Percentiles rank a stretch among this genome's conserved stretches.
Conservation (phyloP, 1,140 invertebrate genomes). For the Drosophila takahashii region DNA sequence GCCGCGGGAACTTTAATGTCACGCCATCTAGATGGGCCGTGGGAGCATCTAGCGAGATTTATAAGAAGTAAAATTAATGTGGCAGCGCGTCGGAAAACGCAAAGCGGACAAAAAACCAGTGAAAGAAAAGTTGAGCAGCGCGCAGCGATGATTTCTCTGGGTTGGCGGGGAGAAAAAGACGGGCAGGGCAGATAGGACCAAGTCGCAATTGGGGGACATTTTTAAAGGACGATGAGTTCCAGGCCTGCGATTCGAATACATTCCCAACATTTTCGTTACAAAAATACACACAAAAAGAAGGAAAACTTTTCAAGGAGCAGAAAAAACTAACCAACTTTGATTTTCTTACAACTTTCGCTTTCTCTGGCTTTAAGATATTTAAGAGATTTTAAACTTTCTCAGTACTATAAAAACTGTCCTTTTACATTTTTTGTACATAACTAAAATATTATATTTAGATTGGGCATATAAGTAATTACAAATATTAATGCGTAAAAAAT, state of each 20-base stretch:
- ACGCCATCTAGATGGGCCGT: constrained; percentile 48
- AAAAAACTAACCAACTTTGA: constrained; percentile 50
- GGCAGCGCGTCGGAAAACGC: constrained; percentile 56
- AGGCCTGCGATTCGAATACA: constrained; percentile 67
- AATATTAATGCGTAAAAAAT: too few species aligned
- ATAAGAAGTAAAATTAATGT: constrained; percentile 80
- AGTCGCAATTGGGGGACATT: constrained; percentile 14
- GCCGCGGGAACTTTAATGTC: constrained; percentile 51
- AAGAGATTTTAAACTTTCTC: constrained; percentile 35
- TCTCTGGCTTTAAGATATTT: constrained; percentile 42
- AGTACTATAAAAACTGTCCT: background rate
- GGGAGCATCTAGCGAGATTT: constrained; percentile 62
- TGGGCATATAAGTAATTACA: too few species aligned
- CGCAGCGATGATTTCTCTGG: constrained; percentile 38
- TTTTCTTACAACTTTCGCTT: constrained; percentile 35
- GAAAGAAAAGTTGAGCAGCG: constrained; percentile 47
- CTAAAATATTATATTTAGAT: too few species aligned
- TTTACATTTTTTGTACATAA: too few species aligned
- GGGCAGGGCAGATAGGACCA: background rate
- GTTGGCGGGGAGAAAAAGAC: background rate
- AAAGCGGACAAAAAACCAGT: constrained; percentile 20
- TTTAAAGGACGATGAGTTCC: constrained; percentile 20
- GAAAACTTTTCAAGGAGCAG: constrained; percentile 58
- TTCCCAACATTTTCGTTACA: constrained; percentile 44
- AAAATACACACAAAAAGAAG: constrained; percentile 37